Conservation (phyloP, 2,113 vertebrate genomes). For the Romanogobio albipinnatus region DNA sequence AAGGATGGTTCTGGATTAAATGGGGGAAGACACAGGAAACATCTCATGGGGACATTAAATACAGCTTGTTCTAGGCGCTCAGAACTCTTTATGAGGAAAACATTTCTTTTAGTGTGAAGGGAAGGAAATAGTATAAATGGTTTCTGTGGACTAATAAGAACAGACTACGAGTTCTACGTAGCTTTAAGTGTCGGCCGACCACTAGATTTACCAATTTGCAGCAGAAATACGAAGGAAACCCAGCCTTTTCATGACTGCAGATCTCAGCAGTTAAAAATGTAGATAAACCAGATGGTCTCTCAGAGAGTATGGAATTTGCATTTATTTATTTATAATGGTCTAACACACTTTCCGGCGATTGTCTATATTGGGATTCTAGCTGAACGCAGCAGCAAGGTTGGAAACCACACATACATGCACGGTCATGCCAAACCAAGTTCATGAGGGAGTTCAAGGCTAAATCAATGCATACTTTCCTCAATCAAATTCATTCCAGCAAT, state of each 20-base stretch:
- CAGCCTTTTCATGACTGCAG: slow-evolving; percentile 65
- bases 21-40: slow-evolving; percentile 33
- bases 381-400: slow-evolving; percentile 59
- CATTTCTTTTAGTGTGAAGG: slow-evolving; percentile 36
- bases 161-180: not conserved
- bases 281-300: slow-evolving; percentile 75
- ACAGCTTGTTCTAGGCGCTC: slow-evolving; percentile 29
- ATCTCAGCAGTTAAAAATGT: slow-evolving; percentile 62
- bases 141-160: slow-evolving; percentile 46
- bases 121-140: slow-evolving; percentile 35
- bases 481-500: slow-evolving; percentile 62
- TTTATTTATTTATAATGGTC: slow-evolving; percentile 73
- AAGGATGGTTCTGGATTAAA: slow-evolving; percentile 51
- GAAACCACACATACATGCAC: slow-evolving; percentile 64
- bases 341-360: slow-evolving; percentile 77
- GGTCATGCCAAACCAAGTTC: slow-evolving; percentile 71
- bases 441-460: slow-evolving; percentile 73
- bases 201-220: slow-evolving; percentile 16
- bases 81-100: slow-evolving; percentile 49
- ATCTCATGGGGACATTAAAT: slow-evolving; percentile 29
- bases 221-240: slow-evolving; percentile 54
- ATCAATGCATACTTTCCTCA: slow-evolving; percentile 75
- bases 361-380: slow-evolving; percentile 67
- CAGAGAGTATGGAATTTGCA: slow-evolving; percentile 71
- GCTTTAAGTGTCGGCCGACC: slow-evolving; percentile 11